These are phyloP conservation scores for Melitaea cinxia DNA, from an alignment of 1,140 invertebrate genomes.

Conservation along the genomic window DNA sequence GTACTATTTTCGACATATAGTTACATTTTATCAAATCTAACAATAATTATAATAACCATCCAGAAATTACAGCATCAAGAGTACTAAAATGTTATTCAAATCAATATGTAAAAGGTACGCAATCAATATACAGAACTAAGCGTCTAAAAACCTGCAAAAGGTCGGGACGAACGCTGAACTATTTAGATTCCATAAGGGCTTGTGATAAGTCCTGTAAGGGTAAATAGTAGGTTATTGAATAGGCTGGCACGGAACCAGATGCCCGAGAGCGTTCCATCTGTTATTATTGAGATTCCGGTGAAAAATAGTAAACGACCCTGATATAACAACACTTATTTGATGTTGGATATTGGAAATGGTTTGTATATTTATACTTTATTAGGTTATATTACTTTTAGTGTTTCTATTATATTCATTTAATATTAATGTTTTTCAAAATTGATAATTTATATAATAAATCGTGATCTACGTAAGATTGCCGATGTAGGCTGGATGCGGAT, in stretches of 20 bases:
- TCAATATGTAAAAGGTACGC: not conserved
- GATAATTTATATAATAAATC: too few relatives aligned
- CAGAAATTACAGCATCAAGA: not conserved
- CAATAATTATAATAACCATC: not conserved
- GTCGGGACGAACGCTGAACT: not conserved
- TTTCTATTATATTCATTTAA: too few relatives aligned
- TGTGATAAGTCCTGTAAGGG: constrained; percentile 3
- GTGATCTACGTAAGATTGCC: too few relatives aligned
- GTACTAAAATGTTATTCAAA: not conserved
- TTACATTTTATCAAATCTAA: too few relatives aligned
- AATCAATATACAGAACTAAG: not conserved
- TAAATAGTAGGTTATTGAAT: constrained; percentile 10
- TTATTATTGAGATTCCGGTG: constrained; percentile 9
- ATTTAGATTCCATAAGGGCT: constrained; percentile 1
- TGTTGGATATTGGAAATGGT: not conserved
- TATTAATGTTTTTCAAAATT: too few relatives aligned
- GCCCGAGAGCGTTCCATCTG: not conserved
- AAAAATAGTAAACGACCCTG: constrained; percentile 1
- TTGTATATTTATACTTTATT: not conserved
- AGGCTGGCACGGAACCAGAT: not conserved
- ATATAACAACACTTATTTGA: constrained; percentile 3
- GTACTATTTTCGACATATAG: too few relatives aligned
- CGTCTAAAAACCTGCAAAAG: not conserved
- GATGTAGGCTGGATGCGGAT: too few relatives aligned
- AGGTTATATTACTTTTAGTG: too few relatives aligned